Conservation (phyloP, 2,113 vertebrate species). For the Lasiurus borealis region DNA sequence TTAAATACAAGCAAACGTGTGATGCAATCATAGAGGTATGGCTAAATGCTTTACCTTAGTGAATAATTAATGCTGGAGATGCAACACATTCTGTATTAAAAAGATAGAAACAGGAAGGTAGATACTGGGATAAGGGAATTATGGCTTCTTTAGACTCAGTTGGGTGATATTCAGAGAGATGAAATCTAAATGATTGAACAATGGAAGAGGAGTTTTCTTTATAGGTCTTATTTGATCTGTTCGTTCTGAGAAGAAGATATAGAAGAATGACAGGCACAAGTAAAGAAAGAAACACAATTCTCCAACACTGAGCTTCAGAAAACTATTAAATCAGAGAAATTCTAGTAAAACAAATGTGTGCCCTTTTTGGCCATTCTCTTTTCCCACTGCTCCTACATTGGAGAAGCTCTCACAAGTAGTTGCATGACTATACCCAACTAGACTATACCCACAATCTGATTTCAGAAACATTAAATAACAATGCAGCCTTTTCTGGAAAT, state of each 20-base stretch:
- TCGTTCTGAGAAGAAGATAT: not conserved
- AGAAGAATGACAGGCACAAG: not conserved
- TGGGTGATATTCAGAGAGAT: not conserved
- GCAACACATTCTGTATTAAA: not conserved
- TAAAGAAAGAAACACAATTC: not conserved
- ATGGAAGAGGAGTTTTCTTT: not conserved
- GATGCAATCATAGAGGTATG: not conserved
- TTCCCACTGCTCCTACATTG: not conserved
- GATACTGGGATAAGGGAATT: fast-evolving
- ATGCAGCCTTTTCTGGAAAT: not conserved
- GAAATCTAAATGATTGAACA: not conserved
- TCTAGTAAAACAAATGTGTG: not conserved
- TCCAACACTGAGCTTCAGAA: not conserved
- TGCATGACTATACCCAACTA: not conserved
- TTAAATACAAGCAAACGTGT: not conserved
- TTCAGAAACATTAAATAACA: not conserved
- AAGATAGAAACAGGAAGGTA: not conserved
- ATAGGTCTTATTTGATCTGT: not conserved
- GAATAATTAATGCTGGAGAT: not conserved
- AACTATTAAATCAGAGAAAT: not conserved
- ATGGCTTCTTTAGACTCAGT: not conserved
- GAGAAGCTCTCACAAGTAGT: not conserved
- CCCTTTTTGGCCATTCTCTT: not conserved
- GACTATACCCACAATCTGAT: not conserved
- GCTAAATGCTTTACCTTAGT: fast-evolving